A percentile compares a stretch with the other conserved stretches of the same genome.
phyloP scores from a whole-genome alignment of 2,113 vertebrate species.

The Aptenodytes forsteri region DNA sequence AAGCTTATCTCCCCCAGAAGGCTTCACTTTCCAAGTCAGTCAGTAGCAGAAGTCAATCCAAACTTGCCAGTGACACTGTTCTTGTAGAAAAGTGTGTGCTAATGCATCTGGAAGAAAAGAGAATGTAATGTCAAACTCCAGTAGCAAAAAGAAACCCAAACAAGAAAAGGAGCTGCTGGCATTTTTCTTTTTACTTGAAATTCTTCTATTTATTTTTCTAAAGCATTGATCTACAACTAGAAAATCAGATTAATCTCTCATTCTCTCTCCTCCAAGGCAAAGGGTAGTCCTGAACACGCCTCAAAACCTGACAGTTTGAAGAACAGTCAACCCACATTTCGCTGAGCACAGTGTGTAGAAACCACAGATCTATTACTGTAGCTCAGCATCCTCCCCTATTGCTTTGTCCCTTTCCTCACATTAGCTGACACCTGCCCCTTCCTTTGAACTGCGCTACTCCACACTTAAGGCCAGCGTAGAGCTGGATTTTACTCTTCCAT shows the following conservation, averaged over 20 bases:
- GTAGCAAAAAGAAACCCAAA: background rate
- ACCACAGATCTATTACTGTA: background rate
- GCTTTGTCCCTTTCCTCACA: background rate
- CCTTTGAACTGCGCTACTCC: background rate
- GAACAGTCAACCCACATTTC: background rate
- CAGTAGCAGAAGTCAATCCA: constrained; percentile 48
- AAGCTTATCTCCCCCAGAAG: constrained; percentile 35
- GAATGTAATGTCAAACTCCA: background rate
- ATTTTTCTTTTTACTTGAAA: background rate
- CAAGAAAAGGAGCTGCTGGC: background rate
- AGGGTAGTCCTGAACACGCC: background rate
- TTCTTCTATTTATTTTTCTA: constrained; percentile 14
- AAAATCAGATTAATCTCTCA: constrained; percentile 4
- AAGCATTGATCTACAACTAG: background rate
- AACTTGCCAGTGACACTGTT: constrained; percentile 19
- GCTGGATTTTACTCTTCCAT: background rate
- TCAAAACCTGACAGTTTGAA: background rate
- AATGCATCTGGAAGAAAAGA: background rate
- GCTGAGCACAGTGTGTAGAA: background rate
- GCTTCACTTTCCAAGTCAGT: constrained; percentile 38
- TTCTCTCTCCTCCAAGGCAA: background rate
- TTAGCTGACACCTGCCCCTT: background rate
- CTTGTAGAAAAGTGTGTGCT: background rate
- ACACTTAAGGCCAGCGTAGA: background rate
- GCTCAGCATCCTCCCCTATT: background rate